phyloP scores from a whole-genome alignment of 30 jellyfish, hydroid and myxozoan species.

The Aurelia aurita region DNA sequence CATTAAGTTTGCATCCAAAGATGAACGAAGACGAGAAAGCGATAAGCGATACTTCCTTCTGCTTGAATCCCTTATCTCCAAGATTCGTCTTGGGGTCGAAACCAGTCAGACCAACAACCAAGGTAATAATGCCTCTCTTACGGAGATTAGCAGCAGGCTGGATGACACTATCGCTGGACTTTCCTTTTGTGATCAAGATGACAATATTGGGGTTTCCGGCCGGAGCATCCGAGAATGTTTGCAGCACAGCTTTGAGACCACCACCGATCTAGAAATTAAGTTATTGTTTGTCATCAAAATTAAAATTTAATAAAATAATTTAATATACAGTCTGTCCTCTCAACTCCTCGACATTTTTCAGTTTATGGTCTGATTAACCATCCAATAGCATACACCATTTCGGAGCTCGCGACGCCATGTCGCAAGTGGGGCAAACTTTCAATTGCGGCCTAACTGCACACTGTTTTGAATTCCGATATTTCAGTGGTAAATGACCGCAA shows the following conservation, averaged over 20 bases:
- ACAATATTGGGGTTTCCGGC: conserved; percentile 92
- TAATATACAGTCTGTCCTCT: no score
- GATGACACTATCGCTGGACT: conserved; percentile 78
- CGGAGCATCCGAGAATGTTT: conserved; percentile 86
- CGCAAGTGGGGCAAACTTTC: no score
- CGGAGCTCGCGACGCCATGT: no score
- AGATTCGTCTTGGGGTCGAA: conserved; percentile 73
- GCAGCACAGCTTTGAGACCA: conserved; percentile 76
- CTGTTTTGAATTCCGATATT: no score
- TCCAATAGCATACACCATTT: no score
- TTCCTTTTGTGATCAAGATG: conserved; percentile 81
- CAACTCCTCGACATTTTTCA: no score
- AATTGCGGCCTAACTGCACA: no score
- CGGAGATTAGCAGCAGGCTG: conserved; percentile 84
- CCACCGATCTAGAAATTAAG: conserved; percentile 48
- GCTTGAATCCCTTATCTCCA: conserved; percentile 71
- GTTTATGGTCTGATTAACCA: no score
- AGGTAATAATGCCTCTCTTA: conserved; percentile 76
- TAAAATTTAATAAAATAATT: no score
- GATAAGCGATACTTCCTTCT: conserved; percentile 74
- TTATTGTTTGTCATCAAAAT: no score
- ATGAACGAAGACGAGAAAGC: conserved; percentile 88
- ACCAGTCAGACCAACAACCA: conserved; percentile 80
- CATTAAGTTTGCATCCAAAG: conserved; percentile 59
- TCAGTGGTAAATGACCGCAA: no score